Evolutionary conservation across 2,797 vertebrate genomes (phyloP), one percentile per base, ranked within the genome.

Genomic region (Spheniscus humboldti): DNA sequence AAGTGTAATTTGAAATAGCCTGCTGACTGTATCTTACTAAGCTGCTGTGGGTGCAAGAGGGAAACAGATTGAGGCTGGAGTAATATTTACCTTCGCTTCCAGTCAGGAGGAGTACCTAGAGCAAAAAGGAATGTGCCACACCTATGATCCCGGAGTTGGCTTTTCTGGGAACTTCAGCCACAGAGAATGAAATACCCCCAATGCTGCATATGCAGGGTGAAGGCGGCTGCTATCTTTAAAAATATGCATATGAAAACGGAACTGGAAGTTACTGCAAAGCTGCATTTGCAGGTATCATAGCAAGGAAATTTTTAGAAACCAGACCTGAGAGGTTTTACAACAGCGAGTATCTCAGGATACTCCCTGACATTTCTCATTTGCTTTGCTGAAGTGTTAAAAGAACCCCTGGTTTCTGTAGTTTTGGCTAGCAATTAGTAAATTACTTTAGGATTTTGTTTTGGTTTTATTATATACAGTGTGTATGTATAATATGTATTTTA

Each of bases 71-170:
- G 78, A 79, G 43, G 63, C 87, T 90, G 56, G 68, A 82, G 78
- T 80, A 96, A 75, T 97, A 86, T 92, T 97, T 95, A 85, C 87
- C 83, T 95, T 96, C 5, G 1, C 67, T 95, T 95, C 84, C 78
- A 86, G 73, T n/a, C 91, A 92, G 86, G 72, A 82, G 82, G 92
- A 84, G 71, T 86, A 89, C 88, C 95, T 68, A 64, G 84, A 78
- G 88, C 73, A 73, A 81, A 96, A 82, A 91, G 91, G 90, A 97
- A 97, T 88, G 88, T 95, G 90, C 91, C 95, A 89, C 88, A 95
- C 96, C 95, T 95, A 48, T 19, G n/a, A 48, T 74, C 85, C 23
- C 4, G 1, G 66, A 82, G 57, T 27, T 67, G 68, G 18, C 64
- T 88, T 87, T 89, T 53, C 80, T 94, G 90, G 71, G 86, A 79